Evolutionary conservation across 2,797 vertebrate genomes (phyloP).

Genomic region (Acanthurus tractus): DNA sequence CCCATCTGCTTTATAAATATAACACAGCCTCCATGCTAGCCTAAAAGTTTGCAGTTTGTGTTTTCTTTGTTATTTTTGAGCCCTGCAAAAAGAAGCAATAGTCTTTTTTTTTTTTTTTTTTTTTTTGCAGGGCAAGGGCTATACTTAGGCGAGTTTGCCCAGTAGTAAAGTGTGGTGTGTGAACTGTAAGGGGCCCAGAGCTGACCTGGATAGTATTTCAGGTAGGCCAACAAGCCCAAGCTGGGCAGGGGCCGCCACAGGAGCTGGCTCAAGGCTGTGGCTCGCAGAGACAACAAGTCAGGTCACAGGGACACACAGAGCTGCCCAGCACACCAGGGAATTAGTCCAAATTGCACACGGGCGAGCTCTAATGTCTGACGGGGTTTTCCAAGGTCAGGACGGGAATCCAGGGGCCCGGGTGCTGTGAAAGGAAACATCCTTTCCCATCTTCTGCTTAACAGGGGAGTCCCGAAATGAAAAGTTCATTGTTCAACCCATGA

Average conservation of each 20-base stretch:
- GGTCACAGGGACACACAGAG: constrained; percentile 64
- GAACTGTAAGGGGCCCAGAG: constrained; percentile 72
- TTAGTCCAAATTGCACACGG: constrained; percentile 70
- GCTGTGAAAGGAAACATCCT: constrained; percentile 64
- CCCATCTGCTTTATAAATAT: constrained; percentile 57
- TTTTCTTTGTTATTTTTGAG: constrained; percentile 75
- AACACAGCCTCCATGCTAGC: constrained; percentile 37
- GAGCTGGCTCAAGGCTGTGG: constrained; percentile 79
- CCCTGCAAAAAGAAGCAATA: constrained; percentile 63
- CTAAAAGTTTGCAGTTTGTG: constrained; percentile 64
- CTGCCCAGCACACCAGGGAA: constrained; percentile 66
- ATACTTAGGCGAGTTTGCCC: constrained; percentile 81
- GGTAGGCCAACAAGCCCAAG: constrained; percentile 71
- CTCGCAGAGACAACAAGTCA: constrained; percentile 74
- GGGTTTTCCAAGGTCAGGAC: constrained; percentile 78
- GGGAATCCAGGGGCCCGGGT: constrained; percentile 49
- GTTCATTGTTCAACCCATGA: constrained; percentile 68
- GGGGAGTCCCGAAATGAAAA: constrained; percentile 61
- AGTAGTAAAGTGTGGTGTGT: constrained; percentile 82
- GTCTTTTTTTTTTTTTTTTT: constrained; percentile 72
- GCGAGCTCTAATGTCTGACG: constrained; percentile 66
- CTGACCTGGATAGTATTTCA: constrained; percentile 84
- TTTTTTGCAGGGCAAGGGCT: constrained; percentile 71
- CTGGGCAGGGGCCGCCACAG: constrained; percentile 65
- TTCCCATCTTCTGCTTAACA: constrained; percentile 57